A percentile compares a stretch with the other conserved stretches of the same genome.
Evolutionary conservation across 2,113 vertebrate species (phyloP).

Genomic region (Mobula birostris): DNA sequence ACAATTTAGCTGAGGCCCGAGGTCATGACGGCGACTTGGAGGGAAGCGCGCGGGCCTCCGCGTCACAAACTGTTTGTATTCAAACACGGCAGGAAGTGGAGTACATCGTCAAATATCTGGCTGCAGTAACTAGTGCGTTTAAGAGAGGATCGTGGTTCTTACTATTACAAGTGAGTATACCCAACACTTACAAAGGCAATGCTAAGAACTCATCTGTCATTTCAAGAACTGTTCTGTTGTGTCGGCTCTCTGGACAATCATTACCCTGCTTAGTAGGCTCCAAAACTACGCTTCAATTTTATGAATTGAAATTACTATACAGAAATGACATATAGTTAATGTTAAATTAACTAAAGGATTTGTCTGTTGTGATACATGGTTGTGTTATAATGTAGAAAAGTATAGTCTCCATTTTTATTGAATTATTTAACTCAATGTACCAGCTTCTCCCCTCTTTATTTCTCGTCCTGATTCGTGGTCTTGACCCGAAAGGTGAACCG

Average conservation of each 20-base stretch:
- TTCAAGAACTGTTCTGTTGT: neutral
- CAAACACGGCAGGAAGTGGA: neutral
- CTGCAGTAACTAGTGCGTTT: neutral
- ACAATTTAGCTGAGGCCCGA: neutral
- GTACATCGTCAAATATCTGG: neutral
- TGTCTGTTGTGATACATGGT: neutral
- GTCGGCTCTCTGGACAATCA: neutral
- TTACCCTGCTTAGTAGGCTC: neutral
- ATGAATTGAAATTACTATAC: neutral
- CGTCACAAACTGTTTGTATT: constrained; percentile 14
- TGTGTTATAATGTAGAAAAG: neutral
- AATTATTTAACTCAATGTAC: neutral
- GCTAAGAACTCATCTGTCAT: neutral
- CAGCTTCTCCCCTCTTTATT: no score
- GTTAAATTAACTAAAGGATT: neutral
- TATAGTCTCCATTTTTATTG: neutral
- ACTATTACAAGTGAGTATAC: neutral
- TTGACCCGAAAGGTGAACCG: no score
- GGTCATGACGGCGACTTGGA: neutral
- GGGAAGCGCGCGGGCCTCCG: neutral
- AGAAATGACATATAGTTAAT: neutral
- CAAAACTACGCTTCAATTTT: neutral
- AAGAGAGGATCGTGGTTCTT: neutral
- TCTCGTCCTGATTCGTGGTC: no score
- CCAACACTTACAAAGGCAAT: neutral